Evolutionary conservation across 2,888 invertebrate genomes (phyloP), one percentile per base, ranked within the genome.

Genomic region (Thyatira batis): DNA sequence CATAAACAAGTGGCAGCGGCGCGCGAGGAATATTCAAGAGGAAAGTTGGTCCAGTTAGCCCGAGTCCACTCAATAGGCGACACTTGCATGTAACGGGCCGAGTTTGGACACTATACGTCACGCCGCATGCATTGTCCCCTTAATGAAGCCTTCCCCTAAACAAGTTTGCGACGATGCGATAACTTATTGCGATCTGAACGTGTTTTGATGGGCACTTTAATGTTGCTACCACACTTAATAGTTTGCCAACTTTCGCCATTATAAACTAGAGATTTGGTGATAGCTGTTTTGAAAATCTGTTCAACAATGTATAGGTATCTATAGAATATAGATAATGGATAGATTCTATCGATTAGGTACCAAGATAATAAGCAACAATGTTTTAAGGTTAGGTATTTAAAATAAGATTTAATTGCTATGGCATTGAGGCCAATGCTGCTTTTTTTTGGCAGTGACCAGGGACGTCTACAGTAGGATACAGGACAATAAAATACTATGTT

Each of bases 1-100:
- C 83, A 87, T 90, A 89, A 90, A 90, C 88, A 87, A 86, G 82
- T 74, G 72, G 69, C 65, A 65, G 70, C 61, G 69, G 73, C 78
- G 77, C 78, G 82, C 65, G 70, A 65, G 80, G 88, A 89, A 90
- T 91, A 91, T 90, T 90, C 89, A 90, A 83, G 84, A 84, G 89
- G 80, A 88, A 92, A 92, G 85, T 91, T 91, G 59, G 70, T 67
- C 74, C 72, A 68, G 70, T 69, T 70, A 62, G 66, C 55, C 60
- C 61, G 65, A 67, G 81, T 79, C 79, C 78, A 80, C 75, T 81
- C 76, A 71, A 81, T 79, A 75, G 77, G 86, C 87, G 79, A 84
- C 91, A 89, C 87, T 91, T 92, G 91, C 78, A 78, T 80, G 73
- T 72, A 92, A 92, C 88, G 84, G 87, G 73, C 81, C 55, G 78